Evolutionary conservation across 2,113 vertebrate genomes (phyloP).

Genomic region (Elaphurus davidianus): DNA sequence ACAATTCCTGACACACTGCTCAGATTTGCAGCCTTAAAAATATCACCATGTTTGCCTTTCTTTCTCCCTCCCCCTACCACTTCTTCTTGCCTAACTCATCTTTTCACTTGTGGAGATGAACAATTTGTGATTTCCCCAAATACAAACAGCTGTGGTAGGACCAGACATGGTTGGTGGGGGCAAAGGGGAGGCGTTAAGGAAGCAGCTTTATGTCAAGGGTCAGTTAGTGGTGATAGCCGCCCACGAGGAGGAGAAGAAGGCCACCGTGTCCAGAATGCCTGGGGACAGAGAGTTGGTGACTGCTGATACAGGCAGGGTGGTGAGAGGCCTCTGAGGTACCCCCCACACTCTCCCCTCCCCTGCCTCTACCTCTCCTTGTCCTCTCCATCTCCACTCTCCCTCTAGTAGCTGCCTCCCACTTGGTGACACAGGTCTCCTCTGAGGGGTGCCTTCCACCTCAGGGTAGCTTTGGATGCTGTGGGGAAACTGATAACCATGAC

Average conservation of each 20-base stretch:
- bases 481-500: too few species aligned
- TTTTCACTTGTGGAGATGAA: background rate
- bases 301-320: background rate
- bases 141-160: background rate
- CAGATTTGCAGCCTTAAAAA: background rate
- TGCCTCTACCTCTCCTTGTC: background rate
- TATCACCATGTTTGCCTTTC: background rate
- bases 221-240: background rate
- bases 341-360: rapidly evolving
- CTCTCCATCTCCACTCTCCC: background rate
- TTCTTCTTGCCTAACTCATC: background rate
- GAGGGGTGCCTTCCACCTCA: background rate
- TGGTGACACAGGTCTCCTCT: background rate
- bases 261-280: background rate
- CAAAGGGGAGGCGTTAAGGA: background rate
- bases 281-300: background rate
- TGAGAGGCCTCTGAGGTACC: background rate
- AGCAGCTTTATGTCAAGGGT: background rate
- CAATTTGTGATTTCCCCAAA: background rate
- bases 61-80: background rate
- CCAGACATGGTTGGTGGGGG: background rate
- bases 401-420: background rate
- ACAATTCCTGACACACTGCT: background rate
- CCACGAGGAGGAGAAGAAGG: background rate
- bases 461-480: background rate